Conservation (phyloP, 2,797 vertebrate genomes). For the Oreochromis grahami region DNA sequence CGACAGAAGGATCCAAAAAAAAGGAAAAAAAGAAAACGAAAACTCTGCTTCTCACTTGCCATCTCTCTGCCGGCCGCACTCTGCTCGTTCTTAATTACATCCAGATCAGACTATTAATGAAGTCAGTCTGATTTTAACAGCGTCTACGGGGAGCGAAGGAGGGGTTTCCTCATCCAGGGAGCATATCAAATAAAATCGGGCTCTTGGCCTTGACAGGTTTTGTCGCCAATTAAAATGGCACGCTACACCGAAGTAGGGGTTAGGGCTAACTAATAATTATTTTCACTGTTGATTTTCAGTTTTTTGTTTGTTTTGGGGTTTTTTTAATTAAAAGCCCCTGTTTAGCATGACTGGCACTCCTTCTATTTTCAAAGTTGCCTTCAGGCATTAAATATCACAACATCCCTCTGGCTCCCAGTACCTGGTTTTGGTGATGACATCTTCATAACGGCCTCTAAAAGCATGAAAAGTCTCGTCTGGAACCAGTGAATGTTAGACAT, state of each 20-base stretch:
- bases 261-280: not conserved
- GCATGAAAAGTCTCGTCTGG: not conserved
- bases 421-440: not conserved
- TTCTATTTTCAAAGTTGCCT: not conserved
- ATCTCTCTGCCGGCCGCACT: slow-evolving; percentile 5
- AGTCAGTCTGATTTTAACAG: slow-evolving; percentile 67
- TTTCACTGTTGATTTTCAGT: not conserved
- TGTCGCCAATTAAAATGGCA: slow-evolving; percentile 31
- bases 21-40: not conserved
- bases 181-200: slow-evolving; percentile 39
- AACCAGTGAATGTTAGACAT: not conserved
- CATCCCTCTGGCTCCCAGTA: not conserved
- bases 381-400: not conserved
- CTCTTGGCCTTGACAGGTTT: slow-evolving; percentile 30
- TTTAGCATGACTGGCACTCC: not conserved
- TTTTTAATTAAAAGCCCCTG: not conserved
- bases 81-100: slow-evolving; percentile 70
- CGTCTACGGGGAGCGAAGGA: slow-evolving; percentile 55
- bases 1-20: slow-evolving; percentile 32
- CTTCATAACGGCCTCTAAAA: not conserved
- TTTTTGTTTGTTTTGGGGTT: not conserved
- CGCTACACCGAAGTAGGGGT: not conserved
- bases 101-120: slow-evolving; percentile 71
- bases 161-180: slow-evolving; percentile 43
- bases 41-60: not conserved